Conservation (phyloP, 2,797 vertebrate genomes). For the Oophaga sylvatica region DNA sequence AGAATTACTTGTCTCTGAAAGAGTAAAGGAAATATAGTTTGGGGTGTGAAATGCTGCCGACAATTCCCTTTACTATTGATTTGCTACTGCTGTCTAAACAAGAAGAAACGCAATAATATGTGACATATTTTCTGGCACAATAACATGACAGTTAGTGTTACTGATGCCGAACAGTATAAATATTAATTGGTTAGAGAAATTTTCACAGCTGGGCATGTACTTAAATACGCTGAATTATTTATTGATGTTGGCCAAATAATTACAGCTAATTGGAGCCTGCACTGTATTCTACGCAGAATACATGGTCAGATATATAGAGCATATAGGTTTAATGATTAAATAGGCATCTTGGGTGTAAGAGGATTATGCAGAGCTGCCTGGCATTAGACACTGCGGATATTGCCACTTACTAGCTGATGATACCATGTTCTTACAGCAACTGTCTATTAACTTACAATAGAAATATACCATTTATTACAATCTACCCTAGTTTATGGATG, state of each 20-base stretch:
- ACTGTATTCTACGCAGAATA: conserved; percentile 1
- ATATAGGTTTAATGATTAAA: not conserved
- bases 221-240: conserved; percentile 28
- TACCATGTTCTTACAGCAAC: not conserved
- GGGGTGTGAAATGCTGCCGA: no score
- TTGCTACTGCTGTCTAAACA: not conserved
- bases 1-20: no score
- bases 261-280: conserved; percentile 12
- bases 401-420: not conserved
- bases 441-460: not conserved
- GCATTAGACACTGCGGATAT: not conserved
- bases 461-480: not conserved
- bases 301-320: not conserved
- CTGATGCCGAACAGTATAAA: not conserved
- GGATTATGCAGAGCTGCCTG: not conserved
- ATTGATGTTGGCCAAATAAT: not conserved
- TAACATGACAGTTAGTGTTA: not conserved
- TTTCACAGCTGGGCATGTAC: conserved; percentile 23
- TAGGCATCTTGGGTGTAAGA: not conserved
- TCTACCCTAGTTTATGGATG: not conserved
- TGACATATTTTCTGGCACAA: no score
- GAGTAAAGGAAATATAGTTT: no score
- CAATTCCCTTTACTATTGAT: not conserved
- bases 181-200: conserved; percentile 3
- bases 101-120: not conserved